Conservation (phyloP, 2,797 vertebrate species). For the Tokudaia muenninki region DNA sequence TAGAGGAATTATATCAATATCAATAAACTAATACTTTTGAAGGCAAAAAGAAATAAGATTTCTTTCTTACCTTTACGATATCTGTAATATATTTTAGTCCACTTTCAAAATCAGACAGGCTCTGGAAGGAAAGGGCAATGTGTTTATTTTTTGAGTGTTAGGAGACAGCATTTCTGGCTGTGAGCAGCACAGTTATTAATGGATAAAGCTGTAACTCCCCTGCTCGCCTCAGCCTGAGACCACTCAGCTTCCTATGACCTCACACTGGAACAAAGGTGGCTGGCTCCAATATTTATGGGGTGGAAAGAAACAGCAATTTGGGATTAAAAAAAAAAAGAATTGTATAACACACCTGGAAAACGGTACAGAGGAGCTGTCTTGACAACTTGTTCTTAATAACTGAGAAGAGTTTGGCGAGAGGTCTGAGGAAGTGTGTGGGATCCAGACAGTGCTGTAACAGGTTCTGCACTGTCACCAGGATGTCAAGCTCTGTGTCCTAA, state of each 20-base stretch:
- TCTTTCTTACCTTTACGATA: constrained; percentile 91
- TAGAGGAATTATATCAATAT: neutral
- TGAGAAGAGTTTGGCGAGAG: constrained; percentile 95
- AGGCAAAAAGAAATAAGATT: constrained; percentile 38
- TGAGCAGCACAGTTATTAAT: neutral
- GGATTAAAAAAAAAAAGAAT: neutral
- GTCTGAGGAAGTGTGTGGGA: constrained; percentile 92
- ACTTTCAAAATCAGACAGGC: constrained; percentile 93
- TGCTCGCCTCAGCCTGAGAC: neutral
- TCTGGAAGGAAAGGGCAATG: constrained; percentile 87
- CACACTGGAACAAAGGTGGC: neutral
- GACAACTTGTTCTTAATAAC: constrained; percentile 93
- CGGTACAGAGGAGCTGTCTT: constrained; percentile 92
- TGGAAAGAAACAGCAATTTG: neutral
- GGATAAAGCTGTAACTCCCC: neutral
- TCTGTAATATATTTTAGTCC: constrained; percentile 93
- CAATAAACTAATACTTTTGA: neutral
- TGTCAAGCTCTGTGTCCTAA: constrained; percentile 95
- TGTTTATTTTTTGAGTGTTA: neutral
- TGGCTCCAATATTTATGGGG: neutral
- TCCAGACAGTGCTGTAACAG: constrained; percentile 92
- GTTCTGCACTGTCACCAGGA: constrained; percentile 96
- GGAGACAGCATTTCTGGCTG: neutral
- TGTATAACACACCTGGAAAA: constrained; percentile 92
- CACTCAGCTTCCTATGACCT: neutral